Conservation (phyloP, 1,140 invertebrate species). For the Oppia nitens region DNA sequence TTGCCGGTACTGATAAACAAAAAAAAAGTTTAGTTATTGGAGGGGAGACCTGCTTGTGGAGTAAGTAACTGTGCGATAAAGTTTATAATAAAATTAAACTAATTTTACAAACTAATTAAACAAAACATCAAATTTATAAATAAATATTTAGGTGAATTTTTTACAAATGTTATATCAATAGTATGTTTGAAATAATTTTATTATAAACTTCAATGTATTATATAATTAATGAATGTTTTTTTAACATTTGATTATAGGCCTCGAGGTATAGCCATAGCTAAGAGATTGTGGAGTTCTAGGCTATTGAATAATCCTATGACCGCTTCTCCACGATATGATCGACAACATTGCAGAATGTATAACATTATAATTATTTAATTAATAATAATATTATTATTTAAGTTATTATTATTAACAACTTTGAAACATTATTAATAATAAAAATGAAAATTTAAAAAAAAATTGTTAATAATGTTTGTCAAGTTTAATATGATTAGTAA, state of each 20-base stretch:
- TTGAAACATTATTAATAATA: too few species aligned
- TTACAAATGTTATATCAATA: constrained; percentile 11
- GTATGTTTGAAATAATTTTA: constrained; percentile 6
- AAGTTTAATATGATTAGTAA: too few species aligned
- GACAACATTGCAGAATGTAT: constrained; percentile 67
- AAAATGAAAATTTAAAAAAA: too few species aligned
- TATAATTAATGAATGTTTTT: background rate
- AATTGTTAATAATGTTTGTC: too few species aligned
- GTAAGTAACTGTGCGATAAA: constrained; percentile 9
- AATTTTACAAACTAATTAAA: too few species aligned
- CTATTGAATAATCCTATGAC: constrained; percentile 26
- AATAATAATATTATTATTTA: background rate
- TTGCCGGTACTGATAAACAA: background rate
- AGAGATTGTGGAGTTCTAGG: constrained; percentile 52
- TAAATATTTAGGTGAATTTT: background rate
- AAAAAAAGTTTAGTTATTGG: constrained; percentile 1
- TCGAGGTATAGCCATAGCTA: constrained; percentile 58
- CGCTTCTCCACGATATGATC: constrained; percentile 47
- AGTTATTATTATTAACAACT: too few species aligned
- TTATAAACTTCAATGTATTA: constrained; percentile 12
- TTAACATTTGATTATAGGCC: constrained; percentile 30
- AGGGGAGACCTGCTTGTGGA: constrained; percentile 12
- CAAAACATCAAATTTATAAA: too few species aligned
- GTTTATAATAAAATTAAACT: background rate
- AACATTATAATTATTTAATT: constrained; percentile 35